Evolutionary conservation across 2,113 vertebrate genomes (phyloP).

Genomic region (Raja brachyura): DNA sequence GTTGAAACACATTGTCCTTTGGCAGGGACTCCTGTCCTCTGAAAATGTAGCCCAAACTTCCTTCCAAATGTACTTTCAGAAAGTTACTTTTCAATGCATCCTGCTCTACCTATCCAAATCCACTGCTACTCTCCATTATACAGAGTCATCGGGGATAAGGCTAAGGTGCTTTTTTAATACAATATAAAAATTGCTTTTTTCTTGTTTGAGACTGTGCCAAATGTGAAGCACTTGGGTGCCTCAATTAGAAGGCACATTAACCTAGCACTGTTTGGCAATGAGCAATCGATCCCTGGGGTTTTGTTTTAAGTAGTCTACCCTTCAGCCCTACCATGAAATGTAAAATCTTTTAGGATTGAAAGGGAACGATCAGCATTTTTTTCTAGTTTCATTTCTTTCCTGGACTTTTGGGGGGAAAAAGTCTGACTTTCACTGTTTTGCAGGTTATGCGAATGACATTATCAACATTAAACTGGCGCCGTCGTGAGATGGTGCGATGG

Average conservation of each 20-base stretch:
- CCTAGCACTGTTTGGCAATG: neutral
- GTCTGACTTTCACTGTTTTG: constrained; percentile 27
- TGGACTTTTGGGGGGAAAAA: too few relatives aligned
- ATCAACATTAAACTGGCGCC: constrained; percentile 73
- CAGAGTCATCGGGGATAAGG: neutral
- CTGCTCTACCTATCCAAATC: neutral
- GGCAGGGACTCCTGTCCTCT: neutral
- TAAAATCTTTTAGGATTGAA: neutral
- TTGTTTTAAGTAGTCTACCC: neutral
- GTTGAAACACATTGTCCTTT: neutral
- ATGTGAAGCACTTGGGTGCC: neutral
- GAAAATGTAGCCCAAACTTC: neutral
- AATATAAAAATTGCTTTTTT: neutral
- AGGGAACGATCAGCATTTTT: neutral
- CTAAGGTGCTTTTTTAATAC: neutral
- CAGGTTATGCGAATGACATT: constrained; percentile 77
- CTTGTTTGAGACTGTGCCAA: neutral
- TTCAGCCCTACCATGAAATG: neutral
- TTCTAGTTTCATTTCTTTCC: too few relatives aligned
- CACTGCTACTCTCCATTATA: neutral
- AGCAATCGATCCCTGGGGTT: neutral
- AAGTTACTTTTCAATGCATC: neutral
- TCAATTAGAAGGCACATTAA: neutral
- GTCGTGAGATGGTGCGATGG: constrained; percentile 78
- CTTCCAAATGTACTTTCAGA: neutral